phyloP scores from a whole-genome alignment of 2,888 invertebrate species.

The Amblyjoppa fuscipennis region DNA sequence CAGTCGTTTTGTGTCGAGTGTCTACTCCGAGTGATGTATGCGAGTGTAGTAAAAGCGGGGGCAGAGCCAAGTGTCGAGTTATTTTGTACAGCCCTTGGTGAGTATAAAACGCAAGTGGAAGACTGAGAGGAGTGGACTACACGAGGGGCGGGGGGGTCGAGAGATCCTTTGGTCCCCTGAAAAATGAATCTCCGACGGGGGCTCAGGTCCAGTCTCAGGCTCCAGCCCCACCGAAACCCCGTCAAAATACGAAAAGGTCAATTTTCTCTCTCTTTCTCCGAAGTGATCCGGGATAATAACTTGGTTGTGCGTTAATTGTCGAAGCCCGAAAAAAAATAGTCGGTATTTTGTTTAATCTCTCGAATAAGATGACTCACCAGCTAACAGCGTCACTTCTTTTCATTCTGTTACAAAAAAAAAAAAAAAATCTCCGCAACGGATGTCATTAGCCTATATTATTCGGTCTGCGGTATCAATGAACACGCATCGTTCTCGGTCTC shows the following conservation, averaged over 20 bases:
- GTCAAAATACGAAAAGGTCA: conserved; percentile 73
- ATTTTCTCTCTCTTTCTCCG: conserved; percentile 64
- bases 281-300: background rate
- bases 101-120: conserved; percentile 25
- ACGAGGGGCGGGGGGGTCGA: conserved; percentile 52
- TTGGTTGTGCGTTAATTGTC: background rate
- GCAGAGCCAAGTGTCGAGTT: conserved; percentile 20
- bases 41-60: conserved; percentile 1
- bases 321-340: background rate
- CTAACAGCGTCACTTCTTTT: too few species aligned
- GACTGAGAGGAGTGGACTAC: conserved; percentile 42
- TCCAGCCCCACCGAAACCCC: conserved; percentile 74
- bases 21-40: conserved; percentile 47
- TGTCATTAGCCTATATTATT: background rate
- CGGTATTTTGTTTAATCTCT: background rate
- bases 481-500: background rate
- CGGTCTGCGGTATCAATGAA: background rate
- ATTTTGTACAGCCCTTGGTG: conserved; percentile 66
- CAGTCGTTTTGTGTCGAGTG: conserved; percentile 40
- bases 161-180: conserved; percentile 77
- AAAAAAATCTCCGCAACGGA: background rate
- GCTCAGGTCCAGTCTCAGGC: conserved; percentile 71
- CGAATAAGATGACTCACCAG: too few species aligned
- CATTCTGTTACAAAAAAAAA: too few species aligned
- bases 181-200: conserved; percentile 79